A percentile compares a stretch with the other conserved stretches of the same genome.
Evolutionary conservation across 2,797 vertebrate species (phyloP).

Genomic region (Heteromormyrus szaboi): DNA sequence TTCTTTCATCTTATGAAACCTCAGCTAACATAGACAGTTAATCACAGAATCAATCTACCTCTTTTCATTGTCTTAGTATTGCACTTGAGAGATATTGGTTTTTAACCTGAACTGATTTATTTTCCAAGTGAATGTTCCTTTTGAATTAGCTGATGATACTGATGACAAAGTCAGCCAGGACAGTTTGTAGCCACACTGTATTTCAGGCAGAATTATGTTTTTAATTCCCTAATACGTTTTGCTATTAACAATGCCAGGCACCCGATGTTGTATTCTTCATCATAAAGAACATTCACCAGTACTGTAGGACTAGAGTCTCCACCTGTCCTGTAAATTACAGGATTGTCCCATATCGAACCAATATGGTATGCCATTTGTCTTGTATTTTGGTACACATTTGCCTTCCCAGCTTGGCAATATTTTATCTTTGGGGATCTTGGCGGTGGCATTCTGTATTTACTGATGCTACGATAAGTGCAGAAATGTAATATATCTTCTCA

Average conservation of each 20-base stretch:
- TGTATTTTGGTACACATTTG: not conserved
- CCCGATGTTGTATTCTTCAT: not conserved
- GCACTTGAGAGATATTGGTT: not conserved
- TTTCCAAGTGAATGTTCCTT: not conserved
- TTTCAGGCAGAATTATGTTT: not conserved
- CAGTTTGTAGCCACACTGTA: not conserved
- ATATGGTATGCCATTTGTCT: not conserved
- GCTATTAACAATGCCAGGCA: not conserved
- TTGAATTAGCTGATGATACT: not conserved
- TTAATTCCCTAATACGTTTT: not conserved
- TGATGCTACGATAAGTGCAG: not conserved
- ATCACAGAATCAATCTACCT: not conserved
- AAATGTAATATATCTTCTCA: not conserved
- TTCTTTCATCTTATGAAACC: constrained; percentile 64
- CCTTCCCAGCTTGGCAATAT: not conserved
- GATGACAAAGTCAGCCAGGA: not conserved
- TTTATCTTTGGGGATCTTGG: not conserved
- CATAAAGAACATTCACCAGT: not conserved
- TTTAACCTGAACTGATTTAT: not conserved
- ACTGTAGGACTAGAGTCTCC: not conserved
- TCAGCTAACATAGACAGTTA: constrained; percentile 60
- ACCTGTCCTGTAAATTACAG: not conserved
- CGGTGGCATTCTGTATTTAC: not conserved
- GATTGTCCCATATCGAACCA: not conserved
- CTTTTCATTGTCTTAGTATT: not conserved